Percentiles rank a stretch among this genome's conserved stretches.
Conservation (phyloP, 1,140 invertebrate genomes). For the Sycophaga agraensis region DNA sequence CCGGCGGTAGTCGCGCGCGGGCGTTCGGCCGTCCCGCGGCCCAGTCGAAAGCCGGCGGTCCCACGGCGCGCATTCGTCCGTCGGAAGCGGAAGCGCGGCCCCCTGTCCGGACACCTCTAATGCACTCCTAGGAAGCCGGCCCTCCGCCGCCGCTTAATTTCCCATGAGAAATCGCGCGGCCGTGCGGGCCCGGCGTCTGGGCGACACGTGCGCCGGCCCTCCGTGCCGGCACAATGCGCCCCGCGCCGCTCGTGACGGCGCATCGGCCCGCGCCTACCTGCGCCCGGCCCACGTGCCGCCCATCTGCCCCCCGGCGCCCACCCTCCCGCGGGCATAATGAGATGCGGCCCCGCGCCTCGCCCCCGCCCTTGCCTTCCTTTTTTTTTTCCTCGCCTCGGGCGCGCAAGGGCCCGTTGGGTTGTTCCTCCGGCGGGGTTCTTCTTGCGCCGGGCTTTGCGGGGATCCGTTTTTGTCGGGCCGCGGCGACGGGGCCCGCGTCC, state of each 20-base stretch:
- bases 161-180: constrained; percentile 49
- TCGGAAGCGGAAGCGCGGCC: constrained; percentile 20
- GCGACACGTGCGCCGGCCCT: constrained; percentile 30
- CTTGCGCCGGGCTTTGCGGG: too few relatives aligned
- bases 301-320: constrained; percentile 37
- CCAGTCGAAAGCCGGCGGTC: too few relatives aligned
- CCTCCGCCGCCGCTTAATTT: constrained; percentile 43
- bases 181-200: constrained; percentile 28
- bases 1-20: too few relatives aligned
- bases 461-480: too few relatives aligned
- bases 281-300: constrained; percentile 41
- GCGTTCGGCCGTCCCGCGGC: too few relatives aligned
- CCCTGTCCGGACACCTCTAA: constrained; percentile 18
- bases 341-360: too few relatives aligned
- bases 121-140: neutral
- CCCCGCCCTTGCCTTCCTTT: too few relatives aligned
- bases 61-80: neutral
- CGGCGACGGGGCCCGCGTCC: too few relatives aligned
- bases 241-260: neutral
- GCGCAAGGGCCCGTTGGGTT: too few relatives aligned
- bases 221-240: neutral
- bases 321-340: too few relatives aligned
- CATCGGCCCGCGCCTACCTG: constrained; percentile 35
- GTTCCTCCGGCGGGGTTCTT: too few relatives aligned
- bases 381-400: too few relatives aligned